Evolutionary conservation across 2,888 invertebrate species (phyloP), one percentile per base, ranked within the genome.

Genomic region (Thumatha senex): DNA sequence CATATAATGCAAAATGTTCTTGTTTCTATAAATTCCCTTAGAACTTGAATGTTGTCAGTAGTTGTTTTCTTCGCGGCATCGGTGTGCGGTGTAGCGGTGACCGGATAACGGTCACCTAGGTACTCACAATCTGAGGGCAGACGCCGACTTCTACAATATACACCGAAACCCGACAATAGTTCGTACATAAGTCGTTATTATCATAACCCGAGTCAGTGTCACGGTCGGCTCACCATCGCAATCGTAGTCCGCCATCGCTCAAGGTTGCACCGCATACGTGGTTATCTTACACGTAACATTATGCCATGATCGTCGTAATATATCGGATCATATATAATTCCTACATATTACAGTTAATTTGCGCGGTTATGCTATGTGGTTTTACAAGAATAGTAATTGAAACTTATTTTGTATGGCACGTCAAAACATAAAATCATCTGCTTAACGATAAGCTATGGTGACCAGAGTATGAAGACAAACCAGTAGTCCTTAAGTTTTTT

Each of bases 141-240:
- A 63, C 69, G 62, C 66, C 61, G 61, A 58, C 72, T 73, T 64
- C 66, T 58, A 58, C 66, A 74, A 74, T 78, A 76, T 72, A 69
- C 72, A 63, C 73, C 75, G 69, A 81, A 82, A 74, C 76, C 66
- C 65, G 55, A 72, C 71, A 71, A 66, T 70, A 71, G 72, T 72
- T 63, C 61, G 70, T 68, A 74, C 65, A 73, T 68, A 77, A 82
- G 76, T 72, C 76, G 75, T 81, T 78, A 84, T 84, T 82, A 87
- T 80, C 77, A 78, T 83, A 80, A 78, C 80, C 82, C 71, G 70
- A 75, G 80, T 76, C 87, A 89, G 81, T 88, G 89, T 89, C 89
- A 89, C 82, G 89, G 89, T 80, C 87, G 83, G 74, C 65, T 71
- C 77, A 74, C 69, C 82, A 77, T 78, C 80, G 77, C 81, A 80